Percentiles rank a stretch among this genome's conserved stretches.
Conservation (phyloP, 2,888 invertebrate genomes). For the Marasmarcha lunaedactyla region DNA sequence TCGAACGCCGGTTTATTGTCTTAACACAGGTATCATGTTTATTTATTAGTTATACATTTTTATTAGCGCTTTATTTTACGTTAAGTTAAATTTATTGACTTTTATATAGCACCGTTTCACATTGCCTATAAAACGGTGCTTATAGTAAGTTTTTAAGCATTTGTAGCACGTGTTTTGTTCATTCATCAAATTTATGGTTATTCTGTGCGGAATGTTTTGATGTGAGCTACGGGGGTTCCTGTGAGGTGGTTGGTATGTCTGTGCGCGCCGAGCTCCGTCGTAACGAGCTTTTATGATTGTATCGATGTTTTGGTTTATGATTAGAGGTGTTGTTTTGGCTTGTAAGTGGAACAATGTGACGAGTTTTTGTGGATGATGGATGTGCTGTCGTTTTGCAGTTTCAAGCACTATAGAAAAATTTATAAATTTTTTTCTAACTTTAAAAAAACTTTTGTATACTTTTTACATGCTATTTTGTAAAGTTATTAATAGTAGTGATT, state of each 20-base stretch:
- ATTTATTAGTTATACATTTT: slow-evolving; percentile 71
- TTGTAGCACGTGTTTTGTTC: slow-evolving; percentile 68
- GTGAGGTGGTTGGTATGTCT: slow-evolving; percentile 21
- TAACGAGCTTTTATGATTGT: not conserved
- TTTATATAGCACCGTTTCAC: slow-evolving; percentile 64
- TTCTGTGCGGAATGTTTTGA: slow-evolving; percentile 62
- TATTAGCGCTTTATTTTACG: slow-evolving; percentile 69
- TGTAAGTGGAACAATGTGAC: not conserved
- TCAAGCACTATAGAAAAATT: no score
- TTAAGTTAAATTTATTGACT: slow-evolving; percentile 69
- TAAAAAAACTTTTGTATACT: no score
- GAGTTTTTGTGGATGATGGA: not conserved
- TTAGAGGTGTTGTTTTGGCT: not conserved
- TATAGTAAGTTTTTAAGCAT: slow-evolving; percentile 65
- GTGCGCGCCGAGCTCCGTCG: not conserved
- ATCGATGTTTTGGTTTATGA: not conserved
- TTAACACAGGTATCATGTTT: slow-evolving; percentile 68
- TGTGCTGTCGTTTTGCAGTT: no score
- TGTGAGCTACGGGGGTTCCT: slow-evolving; percentile 30
- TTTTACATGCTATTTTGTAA: no score
- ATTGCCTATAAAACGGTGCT: slow-evolving; percentile 69
- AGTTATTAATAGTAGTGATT: no score
- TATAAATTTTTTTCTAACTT: no score
- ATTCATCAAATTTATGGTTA: slow-evolving; percentile 70
- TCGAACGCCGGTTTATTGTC: slow-evolving; percentile 65